phyloP scores from a whole-genome alignment of 2,113 vertebrate species.

The Dendrocopos noguchii region DNA sequence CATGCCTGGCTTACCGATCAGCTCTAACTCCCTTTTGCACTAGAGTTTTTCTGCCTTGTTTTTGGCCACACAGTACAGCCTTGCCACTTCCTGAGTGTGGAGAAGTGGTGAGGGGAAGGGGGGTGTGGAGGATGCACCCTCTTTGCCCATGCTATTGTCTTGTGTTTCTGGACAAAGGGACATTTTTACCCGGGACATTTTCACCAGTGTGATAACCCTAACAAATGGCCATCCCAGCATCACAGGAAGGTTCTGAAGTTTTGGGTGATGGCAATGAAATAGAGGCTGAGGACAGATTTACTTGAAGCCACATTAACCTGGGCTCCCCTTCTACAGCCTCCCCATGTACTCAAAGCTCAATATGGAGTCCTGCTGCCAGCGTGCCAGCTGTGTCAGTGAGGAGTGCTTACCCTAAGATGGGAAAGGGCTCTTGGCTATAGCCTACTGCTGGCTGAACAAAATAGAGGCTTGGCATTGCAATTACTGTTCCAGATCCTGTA shows the following conservation, averaged over 20 bases:
- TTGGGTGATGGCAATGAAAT: background rate
- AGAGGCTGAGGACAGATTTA: background rate
- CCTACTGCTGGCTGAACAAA: background rate
- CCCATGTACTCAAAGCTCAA: background rate
- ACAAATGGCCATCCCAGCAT: background rate
- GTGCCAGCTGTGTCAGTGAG: background rate
- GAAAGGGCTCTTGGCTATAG: background rate
- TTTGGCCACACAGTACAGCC: conserved; percentile 34
- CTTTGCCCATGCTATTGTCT: background rate
- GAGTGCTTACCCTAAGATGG: background rate
- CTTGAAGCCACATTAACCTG: background rate
- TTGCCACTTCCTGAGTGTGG: conserved; percentile 60
- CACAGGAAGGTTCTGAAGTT: background rate
- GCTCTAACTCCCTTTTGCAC: conserved; percentile 32
- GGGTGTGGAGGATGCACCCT: conserved; percentile 35
- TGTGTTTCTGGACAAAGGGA: background rate
- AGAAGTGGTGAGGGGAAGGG: background rate
- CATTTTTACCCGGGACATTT: background rate
- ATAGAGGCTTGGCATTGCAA: background rate
- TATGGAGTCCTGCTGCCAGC: background rate
- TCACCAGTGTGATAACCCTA: background rate
- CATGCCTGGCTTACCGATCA: conserved; percentile 61
- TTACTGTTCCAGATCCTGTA: background rate
- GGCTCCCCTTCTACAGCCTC: background rate
- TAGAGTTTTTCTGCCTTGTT: conserved; percentile 30